A percentile compares a stretch with the other conserved stretches of the same genome.
phyloP scores from a whole-genome alignment of 2,113 vertebrate species.

The Gymnocephalus cernua region DNA sequence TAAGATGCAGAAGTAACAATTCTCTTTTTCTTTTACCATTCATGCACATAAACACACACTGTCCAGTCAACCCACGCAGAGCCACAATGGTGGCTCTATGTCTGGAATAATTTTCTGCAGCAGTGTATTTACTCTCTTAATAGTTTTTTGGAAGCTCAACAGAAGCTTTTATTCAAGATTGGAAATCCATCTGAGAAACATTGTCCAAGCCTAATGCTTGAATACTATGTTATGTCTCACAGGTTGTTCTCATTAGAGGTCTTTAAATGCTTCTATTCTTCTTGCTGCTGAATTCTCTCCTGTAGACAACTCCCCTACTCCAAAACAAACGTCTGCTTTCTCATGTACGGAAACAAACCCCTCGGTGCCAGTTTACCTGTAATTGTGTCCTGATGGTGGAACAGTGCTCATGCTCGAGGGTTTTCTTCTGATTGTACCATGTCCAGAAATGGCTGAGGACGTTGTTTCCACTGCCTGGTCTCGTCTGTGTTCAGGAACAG shows the following conservation, averaged over 20 bases:
- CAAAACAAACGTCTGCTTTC: neutral
- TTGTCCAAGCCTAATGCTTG: conserved; percentile 5
- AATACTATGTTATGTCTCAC: neutral
- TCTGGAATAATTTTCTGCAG: conserved; percentile 18
- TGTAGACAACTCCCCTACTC: neutral
- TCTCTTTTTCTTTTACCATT: neutral
- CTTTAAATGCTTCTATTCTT: conserved; percentile 32
- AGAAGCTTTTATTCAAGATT: conserved; percentile 4
- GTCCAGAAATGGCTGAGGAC: conserved; percentile 22
- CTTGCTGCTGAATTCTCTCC: conserved; percentile 19
- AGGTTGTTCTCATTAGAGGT: conserved; percentile 43
- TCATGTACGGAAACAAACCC: conserved; percentile 1
- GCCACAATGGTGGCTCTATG: conserved; percentile 60
- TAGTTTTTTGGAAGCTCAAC: neutral
- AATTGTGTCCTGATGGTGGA: conserved; percentile 49
- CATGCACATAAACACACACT: conserved; percentile 24
- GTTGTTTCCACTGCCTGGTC: conserved; percentile 30
- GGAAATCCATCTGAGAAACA: neutral
- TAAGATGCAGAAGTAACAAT: conserved; percentile 15
- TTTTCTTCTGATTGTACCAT: conserved; percentile 44
- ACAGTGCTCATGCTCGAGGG: conserved; percentile 4
- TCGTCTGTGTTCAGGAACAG: conserved; percentile 43
- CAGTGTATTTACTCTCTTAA: conserved; percentile 14
- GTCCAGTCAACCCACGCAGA: conserved; percentile 5
- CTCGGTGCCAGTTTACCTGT: conserved; percentile 2